Evolutionary conservation across 2,888 invertebrate genomes (phyloP).

Genomic region (Apodemia hepburni): DNA sequence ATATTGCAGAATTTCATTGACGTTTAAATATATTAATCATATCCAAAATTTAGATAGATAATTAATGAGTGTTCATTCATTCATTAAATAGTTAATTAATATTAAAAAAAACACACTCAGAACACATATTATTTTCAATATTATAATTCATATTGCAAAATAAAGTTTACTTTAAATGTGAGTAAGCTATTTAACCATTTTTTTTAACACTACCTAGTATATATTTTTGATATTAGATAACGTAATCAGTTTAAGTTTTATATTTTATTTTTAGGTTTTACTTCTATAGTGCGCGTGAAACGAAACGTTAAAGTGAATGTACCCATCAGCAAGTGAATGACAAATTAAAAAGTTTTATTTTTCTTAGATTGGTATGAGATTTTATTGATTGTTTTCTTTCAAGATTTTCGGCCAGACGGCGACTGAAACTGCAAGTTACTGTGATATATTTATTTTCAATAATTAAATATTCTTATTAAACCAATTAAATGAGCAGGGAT

Average conservation of each 20-base stretch:
- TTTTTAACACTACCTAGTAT: background rate
- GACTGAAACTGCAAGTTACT: slow-evolving; percentile 80
- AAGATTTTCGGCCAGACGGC: slow-evolving; percentile 80
- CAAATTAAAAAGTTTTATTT: slow-evolving; percentile 81
- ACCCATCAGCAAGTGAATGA: slow-evolving; percentile 73
- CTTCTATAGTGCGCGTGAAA: slow-evolving; percentile 39
- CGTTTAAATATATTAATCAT: too few relatives aligned
- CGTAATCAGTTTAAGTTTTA: too few relatives aligned
- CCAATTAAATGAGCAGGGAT: slow-evolving; percentile 80
- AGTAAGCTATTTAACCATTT: too few relatives aligned
- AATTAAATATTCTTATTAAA: slow-evolving; percentile 77
- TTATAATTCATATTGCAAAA: too few relatives aligned
- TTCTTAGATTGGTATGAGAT: slow-evolving; percentile 80
- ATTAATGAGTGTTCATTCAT: too few relatives aligned
- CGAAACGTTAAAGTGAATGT: slow-evolving; percentile 77
- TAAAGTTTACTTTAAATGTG: too few relatives aligned
- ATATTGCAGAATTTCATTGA: too few relatives aligned
- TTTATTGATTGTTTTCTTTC: slow-evolving; percentile 82
- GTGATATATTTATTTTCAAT: slow-evolving; percentile 80
- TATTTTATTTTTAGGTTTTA: too few relatives aligned
- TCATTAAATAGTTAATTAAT: too few relatives aligned
- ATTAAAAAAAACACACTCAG: too few relatives aligned
- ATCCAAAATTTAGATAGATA: too few relatives aligned
- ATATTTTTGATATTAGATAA: background rate
- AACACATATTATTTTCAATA: too few relatives aligned